Evolutionary conservation across 2,797 vertebrate species (phyloP).

Genomic region (Acipenser transmontanus): DNA sequence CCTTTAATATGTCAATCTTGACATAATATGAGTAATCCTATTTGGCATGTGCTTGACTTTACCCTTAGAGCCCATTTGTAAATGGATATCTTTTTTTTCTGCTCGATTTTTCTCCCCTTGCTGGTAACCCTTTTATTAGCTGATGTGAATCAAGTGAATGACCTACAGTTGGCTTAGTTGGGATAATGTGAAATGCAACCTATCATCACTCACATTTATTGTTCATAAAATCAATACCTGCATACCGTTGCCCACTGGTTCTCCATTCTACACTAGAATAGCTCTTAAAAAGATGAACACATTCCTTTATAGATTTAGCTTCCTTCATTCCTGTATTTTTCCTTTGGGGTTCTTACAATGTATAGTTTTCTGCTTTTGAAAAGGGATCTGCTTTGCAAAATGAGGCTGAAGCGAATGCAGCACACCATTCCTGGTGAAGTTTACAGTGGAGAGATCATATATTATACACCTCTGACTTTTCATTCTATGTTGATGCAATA

Average conservation of each 20-base stretch:
- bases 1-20: slow-evolving; percentile 30
- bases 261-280: slow-evolving; percentile 27
- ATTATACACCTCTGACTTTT: neutral
- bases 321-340: slow-evolving; percentile 23
- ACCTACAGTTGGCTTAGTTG: neutral
- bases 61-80: slow-evolving; percentile 27
- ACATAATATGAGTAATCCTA: slow-evolving; percentile 38
- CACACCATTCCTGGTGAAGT: neutral
- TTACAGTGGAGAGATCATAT: neutral
- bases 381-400: slow-evolving; percentile 16
- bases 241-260: neutral
- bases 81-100: slow-evolving; percentile 25
- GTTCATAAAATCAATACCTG: slow-evolving; percentile 22
- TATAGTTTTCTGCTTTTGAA: slow-evolving; percentile 20
- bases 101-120: neutral
- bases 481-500: too few species aligned
- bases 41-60: slow-evolving; percentile 34
- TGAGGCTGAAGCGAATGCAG: neutral
- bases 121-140: slow-evolving; percentile 1
- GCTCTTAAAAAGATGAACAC: slow-evolving; percentile 16
- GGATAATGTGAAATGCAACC: slow-evolving; percentile 5
- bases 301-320: slow-evolving; percentile 21
- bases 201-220: slow-evolving; percentile 38
- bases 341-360: slow-evolving; percentile 12
- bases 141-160: slow-evolving; percentile 5